phyloP scores from a whole-genome alignment of 2,113 vertebrate genomes.

The Sprattus sprattus region DNA sequence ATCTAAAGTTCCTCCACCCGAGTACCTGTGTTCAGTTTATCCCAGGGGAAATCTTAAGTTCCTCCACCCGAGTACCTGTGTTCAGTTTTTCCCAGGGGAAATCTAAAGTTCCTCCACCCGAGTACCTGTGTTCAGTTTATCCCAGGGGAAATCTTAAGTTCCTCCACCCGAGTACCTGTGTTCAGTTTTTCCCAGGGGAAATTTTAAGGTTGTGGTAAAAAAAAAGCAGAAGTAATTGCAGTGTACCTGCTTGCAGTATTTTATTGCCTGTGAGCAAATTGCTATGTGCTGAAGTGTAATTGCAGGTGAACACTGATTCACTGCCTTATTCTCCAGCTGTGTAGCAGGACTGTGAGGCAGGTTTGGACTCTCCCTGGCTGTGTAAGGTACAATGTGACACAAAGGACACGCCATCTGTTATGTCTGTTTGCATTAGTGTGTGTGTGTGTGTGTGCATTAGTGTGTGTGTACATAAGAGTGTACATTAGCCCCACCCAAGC shows the following conservation, averaged over 20 bases:
- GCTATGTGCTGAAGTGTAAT: slow-evolving; percentile 50
- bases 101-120: neutral
- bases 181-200: neutral
- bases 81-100: neutral
- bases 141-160: no score
- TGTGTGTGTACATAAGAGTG: neutral
- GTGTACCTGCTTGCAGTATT: slow-evolving; percentile 35
- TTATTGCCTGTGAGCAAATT: slow-evolving; percentile 42
- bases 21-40: neutral
- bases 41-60: neutral
- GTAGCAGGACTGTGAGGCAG: slow-evolving; percentile 25
- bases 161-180: neutral
- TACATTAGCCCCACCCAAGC: neutral
- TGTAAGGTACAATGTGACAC: neutral
- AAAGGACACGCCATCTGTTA: neutral
- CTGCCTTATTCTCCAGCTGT: slow-evolving; percentile 42
- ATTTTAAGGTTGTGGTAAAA: slow-evolving; percentile 6
- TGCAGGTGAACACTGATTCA: slow-evolving; percentile 48
- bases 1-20: neutral
- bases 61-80: neutral
- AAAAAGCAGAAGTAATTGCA: slow-evolving; percentile 34
- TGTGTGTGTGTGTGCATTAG: neutral
- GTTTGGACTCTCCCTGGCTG: neutral
- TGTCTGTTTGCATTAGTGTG: slow-evolving; percentile 16
- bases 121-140: neutral